phyloP scores from a whole-genome alignment of 2,888 invertebrate genomes.

The Torymus auratus region DNA sequence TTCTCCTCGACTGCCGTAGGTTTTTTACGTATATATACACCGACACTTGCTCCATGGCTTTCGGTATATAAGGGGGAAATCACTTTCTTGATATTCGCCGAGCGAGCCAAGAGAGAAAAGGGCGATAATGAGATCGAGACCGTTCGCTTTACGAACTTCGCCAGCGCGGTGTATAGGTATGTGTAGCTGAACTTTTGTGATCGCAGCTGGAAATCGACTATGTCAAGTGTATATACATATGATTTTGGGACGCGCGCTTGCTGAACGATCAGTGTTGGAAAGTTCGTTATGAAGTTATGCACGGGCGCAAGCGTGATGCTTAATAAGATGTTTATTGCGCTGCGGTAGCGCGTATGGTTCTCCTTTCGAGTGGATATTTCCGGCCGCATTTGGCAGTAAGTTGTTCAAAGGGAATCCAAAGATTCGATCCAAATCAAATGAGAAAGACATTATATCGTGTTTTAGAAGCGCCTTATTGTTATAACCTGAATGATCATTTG shows the following conservation, averaged over 20 bases:
- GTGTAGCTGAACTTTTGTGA: slow-evolving; percentile 7
- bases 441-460: too few relatives aligned
- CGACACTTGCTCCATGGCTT: too few relatives aligned
- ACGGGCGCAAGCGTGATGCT: slow-evolving; percentile 17
- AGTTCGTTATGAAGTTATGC: slow-evolving; percentile 37
- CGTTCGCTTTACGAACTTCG: slow-evolving; percentile 16
- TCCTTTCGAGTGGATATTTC: too few relatives aligned
- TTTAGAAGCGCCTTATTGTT: too few relatives aligned
- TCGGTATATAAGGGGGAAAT: too few relatives aligned
- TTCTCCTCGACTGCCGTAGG: not conserved
- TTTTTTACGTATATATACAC: not conserved
- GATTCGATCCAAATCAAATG: too few relatives aligned
- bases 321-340: slow-evolving; percentile 39
- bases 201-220: not conserved
- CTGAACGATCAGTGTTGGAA: slow-evolving; percentile 30
- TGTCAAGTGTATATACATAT: too few relatives aligned
- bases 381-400: too few relatives aligned
- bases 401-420: too few relatives aligned
- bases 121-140: slow-evolving; percentile 9
- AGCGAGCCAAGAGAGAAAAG: not conserved
- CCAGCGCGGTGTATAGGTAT: not conserved
- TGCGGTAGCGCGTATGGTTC: not conserved
- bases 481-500: too few relatives aligned
- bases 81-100: not conserved
- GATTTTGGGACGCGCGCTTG: not conserved